Conservation (phyloP, 2,113 vertebrate genomes). For the Corynorhinus townsendii region DNA sequence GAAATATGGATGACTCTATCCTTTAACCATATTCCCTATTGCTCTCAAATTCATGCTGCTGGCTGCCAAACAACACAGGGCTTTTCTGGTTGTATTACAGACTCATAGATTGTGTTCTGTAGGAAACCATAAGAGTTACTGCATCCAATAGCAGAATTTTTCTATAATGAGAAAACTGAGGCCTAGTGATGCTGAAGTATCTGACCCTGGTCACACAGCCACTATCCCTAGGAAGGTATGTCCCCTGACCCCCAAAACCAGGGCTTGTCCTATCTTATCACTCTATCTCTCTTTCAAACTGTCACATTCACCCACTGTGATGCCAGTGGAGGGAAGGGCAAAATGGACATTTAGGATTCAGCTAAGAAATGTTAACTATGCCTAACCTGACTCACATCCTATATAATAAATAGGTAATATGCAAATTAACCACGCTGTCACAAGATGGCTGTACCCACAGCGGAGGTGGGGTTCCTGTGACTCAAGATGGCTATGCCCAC, state of each 20-base stretch:
- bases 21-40: background rate
- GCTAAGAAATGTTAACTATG: background rate
- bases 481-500: too few species aligned
- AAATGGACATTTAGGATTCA: background rate
- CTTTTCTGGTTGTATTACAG: background rate
- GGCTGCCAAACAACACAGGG: background rate
- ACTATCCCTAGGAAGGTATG: background rate
- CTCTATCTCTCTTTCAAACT: background rate
- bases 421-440: too few species aligned
- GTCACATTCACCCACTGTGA: background rate
- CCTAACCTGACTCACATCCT: background rate
- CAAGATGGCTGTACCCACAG: too few species aligned
- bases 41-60: constrained; percentile 28
- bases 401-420: too few species aligned
- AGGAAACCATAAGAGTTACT: background rate
- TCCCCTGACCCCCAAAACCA: background rate
- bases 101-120: background rate
- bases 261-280: background rate
- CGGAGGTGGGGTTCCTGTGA: too few species aligned
- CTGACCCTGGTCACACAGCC: background rate
- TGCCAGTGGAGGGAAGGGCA: background rate
- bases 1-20: constrained; percentile 39
- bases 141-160: background rate
- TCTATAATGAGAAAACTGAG: background rate
- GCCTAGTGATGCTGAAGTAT: background rate